Conservation (phyloP, 1,140 invertebrate species). For the Trinorchestia longiramus region DNA sequence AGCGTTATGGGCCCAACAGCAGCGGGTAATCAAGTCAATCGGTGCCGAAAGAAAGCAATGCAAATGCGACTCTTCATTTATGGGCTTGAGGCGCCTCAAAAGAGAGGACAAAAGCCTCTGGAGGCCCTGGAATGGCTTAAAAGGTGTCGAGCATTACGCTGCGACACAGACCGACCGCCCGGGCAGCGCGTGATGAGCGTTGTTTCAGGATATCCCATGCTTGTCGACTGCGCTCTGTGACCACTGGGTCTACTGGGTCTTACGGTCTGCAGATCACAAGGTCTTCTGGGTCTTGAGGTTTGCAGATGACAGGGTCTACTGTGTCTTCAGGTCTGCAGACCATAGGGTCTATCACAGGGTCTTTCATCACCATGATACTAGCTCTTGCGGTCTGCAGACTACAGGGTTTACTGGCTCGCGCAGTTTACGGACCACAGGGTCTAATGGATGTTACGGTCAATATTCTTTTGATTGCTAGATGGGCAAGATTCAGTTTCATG, state of each 20-base stretch:
- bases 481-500: too few relatives aligned
- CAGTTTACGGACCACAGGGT: too few relatives aligned
- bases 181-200: background rate
- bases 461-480: too few relatives aligned
- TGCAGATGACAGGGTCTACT: background rate
- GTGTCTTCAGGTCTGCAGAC: background rate
- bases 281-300: background rate
- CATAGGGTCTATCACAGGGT: too few relatives aligned
- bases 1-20: background rate
- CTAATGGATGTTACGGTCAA: too few relatives aligned
- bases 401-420: too few relatives aligned
- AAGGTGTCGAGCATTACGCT: background rate
- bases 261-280: background rate
- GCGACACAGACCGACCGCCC: background rate
- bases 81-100: background rate
- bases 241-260: background rate
- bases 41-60: constrained; percentile 2
- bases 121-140: background rate
- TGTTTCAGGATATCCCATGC: background rate
- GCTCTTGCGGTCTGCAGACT: background rate
- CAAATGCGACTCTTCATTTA: constrained; percentile 23
- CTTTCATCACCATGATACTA: background rate
- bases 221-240: background rate
- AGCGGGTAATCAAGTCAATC: constrained; percentile 11
- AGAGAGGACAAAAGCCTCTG: background rate